A percentile compares a stretch with the other conserved stretches of the same genome.
phyloP scores from a whole-genome alignment of 2,888 invertebrate species.

The Pollenia labialis region DNA sequence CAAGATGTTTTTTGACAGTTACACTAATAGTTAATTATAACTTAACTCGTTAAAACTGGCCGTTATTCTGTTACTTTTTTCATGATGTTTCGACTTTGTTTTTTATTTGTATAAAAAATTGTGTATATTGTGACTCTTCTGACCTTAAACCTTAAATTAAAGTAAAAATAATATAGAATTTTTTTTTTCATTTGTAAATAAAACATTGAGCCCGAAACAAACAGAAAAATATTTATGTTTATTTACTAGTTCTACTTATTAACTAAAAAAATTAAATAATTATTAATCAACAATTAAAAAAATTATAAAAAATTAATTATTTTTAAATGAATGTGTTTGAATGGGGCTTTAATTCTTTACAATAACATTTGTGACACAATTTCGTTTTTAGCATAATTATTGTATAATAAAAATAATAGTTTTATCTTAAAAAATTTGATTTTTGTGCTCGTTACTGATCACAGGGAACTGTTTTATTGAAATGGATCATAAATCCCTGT shows the following conservation, averaged over 20 bases:
- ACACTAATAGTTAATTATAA: too few species aligned
- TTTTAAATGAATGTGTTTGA: slow-evolving; percentile 25
- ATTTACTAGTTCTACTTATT: slow-evolving; percentile 51
- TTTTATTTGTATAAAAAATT: slow-evolving; percentile 41
- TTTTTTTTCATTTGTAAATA: slow-evolving; percentile 17
- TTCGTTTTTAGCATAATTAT: neutral
- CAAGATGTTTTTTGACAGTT: too few species aligned
- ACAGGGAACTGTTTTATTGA: slow-evolving; percentile 50
- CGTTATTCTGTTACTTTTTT: slow-evolving; percentile 13
- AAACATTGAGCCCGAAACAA: slow-evolving; percentile 63
- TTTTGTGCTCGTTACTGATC: slow-evolving; percentile 50
- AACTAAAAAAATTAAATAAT: slow-evolving; percentile 55
- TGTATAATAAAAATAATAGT: neutral
- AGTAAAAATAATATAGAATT: slow-evolving; percentile 46
- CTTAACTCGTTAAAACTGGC: too few species aligned
- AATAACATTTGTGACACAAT: slow-evolving; percentile 45
- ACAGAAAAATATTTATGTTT: slow-evolving; percentile 24
- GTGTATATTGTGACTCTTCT: slow-evolving; percentile 67
- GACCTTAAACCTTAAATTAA: slow-evolving; percentile 72
- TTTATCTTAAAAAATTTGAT: slow-evolving; percentile 22
- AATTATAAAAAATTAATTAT: slow-evolving; percentile 20
- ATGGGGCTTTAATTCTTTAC: slow-evolving; percentile 24
- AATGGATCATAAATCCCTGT: neutral
- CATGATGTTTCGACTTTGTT: slow-evolving; percentile 28
- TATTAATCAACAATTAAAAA: slow-evolving; percentile 61